Evolutionary conservation across 2,888 invertebrate species (phyloP).

Genomic region (Tiliacea aurago): DNA sequence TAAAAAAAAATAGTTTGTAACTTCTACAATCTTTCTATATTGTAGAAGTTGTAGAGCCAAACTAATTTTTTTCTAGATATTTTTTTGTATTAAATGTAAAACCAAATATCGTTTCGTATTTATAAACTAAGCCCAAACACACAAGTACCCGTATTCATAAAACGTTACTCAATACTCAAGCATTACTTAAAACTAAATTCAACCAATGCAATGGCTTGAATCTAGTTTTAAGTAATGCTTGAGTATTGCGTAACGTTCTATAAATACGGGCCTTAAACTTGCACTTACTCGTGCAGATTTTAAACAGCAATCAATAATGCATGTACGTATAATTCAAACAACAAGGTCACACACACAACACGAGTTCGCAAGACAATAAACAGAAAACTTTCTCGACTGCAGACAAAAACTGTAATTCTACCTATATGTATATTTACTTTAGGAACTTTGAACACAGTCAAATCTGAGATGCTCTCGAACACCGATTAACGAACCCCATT

Average conservation of each 20-base stretch:
- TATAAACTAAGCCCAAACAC: background rate
- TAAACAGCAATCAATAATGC: constrained; percentile 30
- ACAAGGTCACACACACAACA: constrained; percentile 6
- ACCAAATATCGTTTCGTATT: background rate
- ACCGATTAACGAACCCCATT: constrained; percentile 59
- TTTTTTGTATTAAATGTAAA: too few relatives aligned
- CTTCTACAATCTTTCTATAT: too few relatives aligned
- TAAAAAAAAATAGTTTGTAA: too few relatives aligned
- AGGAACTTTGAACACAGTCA: constrained; percentile 38
- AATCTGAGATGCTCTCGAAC: constrained; percentile 44
- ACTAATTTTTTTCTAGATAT: too few relatives aligned
- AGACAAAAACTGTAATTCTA: constrained; percentile 44
- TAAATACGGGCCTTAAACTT: too few relatives aligned
- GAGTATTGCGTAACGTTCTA: too few relatives aligned
- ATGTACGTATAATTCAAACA: constrained; percentile 18
- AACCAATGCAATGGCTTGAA: too few relatives aligned
- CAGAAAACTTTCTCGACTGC: constrained; percentile 23
- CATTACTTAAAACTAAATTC: too few relatives aligned
- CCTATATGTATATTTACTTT: constrained; percentile 13
- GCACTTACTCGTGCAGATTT: background rate
- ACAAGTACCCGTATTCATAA: too few relatives aligned
- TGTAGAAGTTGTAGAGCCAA: too few relatives aligned
- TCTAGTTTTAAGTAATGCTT: too few relatives aligned
- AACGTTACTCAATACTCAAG: too few relatives aligned
- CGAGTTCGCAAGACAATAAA: constrained; percentile 25